These are phyloP conservation scores for Gymnogyps californianus DNA, from an alignment of 2,113 vertebrate genomes.

Conservation along the genomic window DNA sequence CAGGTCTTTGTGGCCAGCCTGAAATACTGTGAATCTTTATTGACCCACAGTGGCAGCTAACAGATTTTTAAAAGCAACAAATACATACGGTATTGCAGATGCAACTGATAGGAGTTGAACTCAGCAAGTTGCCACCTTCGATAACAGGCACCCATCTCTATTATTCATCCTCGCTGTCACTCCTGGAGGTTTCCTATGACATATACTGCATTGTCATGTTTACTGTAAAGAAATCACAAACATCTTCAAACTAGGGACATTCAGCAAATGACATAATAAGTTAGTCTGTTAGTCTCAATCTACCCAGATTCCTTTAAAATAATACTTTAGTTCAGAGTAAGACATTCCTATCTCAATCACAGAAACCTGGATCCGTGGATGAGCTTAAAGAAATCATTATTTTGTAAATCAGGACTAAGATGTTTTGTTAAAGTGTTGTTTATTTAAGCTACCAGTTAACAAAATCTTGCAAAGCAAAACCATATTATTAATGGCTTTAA, in stretches of 20 bases:
- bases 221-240: background rate
- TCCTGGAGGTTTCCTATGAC: background rate
- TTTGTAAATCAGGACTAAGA: background rate
- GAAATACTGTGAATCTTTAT: background rate
- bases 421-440: background rate
- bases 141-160: background rate
- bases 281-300: background rate
- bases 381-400: background rate
- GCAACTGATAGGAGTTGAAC: background rate
- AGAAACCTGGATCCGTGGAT: background rate
- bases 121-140: accelerated
- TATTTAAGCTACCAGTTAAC: background rate
- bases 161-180: background rate
- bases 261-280: background rate
- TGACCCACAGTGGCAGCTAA: background rate
- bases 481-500: background rate
- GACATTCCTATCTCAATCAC: background rate
- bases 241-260: background rate
- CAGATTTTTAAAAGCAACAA: background rate
- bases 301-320: background rate
- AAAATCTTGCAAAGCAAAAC: background rate
- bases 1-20: background rate
- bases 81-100: accelerated
- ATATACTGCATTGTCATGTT: accelerated
- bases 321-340: background rate